A percentile compares a stretch with the other conserved stretches of the same genome.
Conservation (phyloP, 2,113 vertebrate species). For the Pavo muticus region DNA sequence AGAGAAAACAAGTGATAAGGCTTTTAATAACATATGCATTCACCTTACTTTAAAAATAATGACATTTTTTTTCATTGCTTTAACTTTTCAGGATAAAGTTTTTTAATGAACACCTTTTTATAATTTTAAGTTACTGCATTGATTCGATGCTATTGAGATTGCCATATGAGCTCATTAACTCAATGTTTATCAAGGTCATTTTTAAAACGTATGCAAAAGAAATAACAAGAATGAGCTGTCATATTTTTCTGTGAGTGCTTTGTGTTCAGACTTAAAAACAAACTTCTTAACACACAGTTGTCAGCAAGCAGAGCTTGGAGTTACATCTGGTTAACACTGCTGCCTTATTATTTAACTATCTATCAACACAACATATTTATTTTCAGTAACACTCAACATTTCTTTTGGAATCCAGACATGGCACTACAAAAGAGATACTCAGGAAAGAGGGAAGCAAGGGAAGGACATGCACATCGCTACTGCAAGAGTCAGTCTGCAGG, state of each 20-base stretch:
- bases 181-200: neutral
- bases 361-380: neutral
- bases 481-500: neutral
- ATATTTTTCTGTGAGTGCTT: neutral
- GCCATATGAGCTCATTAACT: neutral
- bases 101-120: neutral
- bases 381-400: neutral
- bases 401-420: neutral
- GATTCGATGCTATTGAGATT: neutral
- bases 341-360: neutral
- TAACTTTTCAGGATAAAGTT: neutral
- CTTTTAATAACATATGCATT: neutral
- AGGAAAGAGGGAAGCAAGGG: neutral
- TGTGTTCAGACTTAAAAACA: neutral
- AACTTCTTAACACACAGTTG: neutral
- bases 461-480: neutral
- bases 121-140: neutral
- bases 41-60: fast-evolving
- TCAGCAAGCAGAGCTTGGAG: neutral
- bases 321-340: neutral
- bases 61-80: neutral
- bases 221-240: neutral
- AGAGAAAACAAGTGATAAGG: neutral
- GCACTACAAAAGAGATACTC: neutral
- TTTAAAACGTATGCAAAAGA: neutral